These are phyloP conservation scores for Holcopasites calliopsidis DNA, from an alignment of 1,140 invertebrate species.

Conservation along the genomic window DNA sequence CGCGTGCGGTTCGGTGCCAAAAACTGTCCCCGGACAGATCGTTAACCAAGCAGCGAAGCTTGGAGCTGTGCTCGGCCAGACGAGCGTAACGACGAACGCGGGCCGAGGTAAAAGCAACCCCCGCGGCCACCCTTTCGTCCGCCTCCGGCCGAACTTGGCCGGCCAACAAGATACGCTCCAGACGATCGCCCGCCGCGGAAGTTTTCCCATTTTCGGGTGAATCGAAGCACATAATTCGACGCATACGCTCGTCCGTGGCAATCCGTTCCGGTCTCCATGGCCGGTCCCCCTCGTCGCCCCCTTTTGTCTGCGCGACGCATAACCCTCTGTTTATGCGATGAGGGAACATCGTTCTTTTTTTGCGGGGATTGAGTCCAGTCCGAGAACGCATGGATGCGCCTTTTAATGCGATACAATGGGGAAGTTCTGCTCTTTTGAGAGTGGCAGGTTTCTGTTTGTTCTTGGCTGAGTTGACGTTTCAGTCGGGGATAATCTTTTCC, in stretches of 20 bases:
- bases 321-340: constrained; percentile 34
- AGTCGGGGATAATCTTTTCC: no score
- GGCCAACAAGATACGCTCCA: constrained; percentile 50
- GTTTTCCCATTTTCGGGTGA: constrained; percentile 75
- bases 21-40: constrained; percentile 41
- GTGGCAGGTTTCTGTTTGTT: no score
- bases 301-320: constrained; percentile 33
- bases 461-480: no score
- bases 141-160: constrained; percentile 47
- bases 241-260: constrained; percentile 54
- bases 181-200: constrained; percentile 60
- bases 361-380: no score
- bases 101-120: constrained; percentile 17
- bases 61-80: constrained; percentile 24
- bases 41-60: constrained; percentile 45
- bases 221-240: constrained; percentile 76
- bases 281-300: neutral
- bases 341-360: neutral
- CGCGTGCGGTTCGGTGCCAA: constrained; percentile 19
- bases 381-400: no score
- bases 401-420: no score
- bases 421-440: no score
- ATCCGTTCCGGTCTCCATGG: neutral
- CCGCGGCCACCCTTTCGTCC: neutral
- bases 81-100: constrained; percentile 36